A percentile compares a stretch with the other conserved stretches of the same genome.
phyloP scores from a whole-genome alignment of 1,140 invertebrate species.

The Mizuhopecten yessoensis region DNA sequence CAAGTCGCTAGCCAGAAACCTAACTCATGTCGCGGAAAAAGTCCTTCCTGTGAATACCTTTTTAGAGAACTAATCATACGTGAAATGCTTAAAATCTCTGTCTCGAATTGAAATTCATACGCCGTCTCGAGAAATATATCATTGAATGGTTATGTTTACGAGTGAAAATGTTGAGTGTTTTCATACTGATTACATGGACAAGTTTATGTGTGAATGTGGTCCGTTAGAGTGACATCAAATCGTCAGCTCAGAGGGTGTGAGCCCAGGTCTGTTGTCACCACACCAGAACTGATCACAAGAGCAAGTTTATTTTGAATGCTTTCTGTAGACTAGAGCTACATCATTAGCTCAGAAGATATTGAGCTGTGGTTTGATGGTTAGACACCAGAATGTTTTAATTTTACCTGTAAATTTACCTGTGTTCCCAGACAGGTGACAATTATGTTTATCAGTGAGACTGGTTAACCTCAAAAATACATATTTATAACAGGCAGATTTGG shows the following conservation, averaged over 20 bases:
- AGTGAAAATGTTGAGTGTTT: neutral
- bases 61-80: conserved; percentile 7
- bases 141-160: neutral
- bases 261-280: no score
- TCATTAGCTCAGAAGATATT: neutral
- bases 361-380: neutral
- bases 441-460: neutral
- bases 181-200: neutral
- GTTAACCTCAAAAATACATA: neutral
- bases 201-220: neutral
- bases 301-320: no score
- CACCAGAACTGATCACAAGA: no score
- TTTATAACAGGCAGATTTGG: no score
- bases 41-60: neutral
- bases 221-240: neutral
- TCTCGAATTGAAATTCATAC: conserved; percentile 18
- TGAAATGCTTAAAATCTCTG: conserved; percentile 39
- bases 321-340: no score
- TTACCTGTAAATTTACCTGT: neutral
- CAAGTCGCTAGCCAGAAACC: neutral
- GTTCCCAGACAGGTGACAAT: neutral
- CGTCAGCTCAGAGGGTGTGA: neutral
- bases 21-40: neutral
- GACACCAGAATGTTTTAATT: neutral
- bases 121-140: neutral